Evolutionary conservation across 2,888 invertebrate species (phyloP), one percentile per base, ranked within the genome.

Genomic region (Melikaiella ostensackeni): DNA sequence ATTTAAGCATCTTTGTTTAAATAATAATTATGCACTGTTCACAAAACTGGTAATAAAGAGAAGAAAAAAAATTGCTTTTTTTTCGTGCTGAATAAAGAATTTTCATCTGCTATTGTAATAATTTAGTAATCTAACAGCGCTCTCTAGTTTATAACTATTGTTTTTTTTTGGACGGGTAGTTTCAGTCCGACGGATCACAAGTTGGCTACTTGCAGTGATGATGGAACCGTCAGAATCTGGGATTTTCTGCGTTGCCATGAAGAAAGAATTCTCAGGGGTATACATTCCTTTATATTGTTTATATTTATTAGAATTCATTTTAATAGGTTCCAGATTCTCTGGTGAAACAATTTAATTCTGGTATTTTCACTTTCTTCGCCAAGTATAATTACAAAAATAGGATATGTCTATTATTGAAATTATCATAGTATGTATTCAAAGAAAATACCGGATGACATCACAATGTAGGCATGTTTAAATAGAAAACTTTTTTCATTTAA

Each of bases 181-280:
- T 99, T 99, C 94, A 98, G 99, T 93, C 99, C 99, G 76, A 97
- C 97, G 91, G 99, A 99, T 94, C 95, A 96, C 91, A 99, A 99
- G 94, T 98, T 99, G 94, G 99, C 98, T 38, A 98, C 99, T 79
- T 99, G 99, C 93, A 99, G 99, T 80, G 99, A 99, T 92, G 99
- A 99, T 93, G 99, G 99, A 85, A 99, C 99, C 24, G 95, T 99
- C 82, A 94, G 99, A 88, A 97, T 99, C 89, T 99, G 99, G 98
- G 99, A 99, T 93, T 99, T 99, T 93, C 95, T 97, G 91, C 95
- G 98, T 86, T 98, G 98, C 92, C 96, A 97, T 90, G 99, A 99
- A 94, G 99, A 99, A 92, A 95, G 96, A 90, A 97, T 99, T 87
- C 93, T 97, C 73, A 93, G 97, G 93, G 97, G 95, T 95, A 88